Conservation (phyloP, 2,888 invertebrate genomes). For the Cyaniris semiargus region DNA sequence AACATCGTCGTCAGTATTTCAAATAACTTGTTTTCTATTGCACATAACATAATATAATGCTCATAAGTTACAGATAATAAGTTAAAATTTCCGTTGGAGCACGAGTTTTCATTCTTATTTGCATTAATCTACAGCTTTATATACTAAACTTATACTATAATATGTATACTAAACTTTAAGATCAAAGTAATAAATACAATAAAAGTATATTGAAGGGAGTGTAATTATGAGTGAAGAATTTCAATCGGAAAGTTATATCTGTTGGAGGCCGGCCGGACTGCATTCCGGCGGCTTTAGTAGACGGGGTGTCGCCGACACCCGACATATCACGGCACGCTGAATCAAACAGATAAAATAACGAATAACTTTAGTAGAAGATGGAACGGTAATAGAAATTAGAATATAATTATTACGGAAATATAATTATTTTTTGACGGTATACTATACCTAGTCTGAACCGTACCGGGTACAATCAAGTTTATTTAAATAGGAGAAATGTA, state of each 20-base stretch:
- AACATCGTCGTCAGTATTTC: background rate
- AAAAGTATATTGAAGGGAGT: background rate
- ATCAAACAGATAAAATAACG: constrained; percentile 31
- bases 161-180: background rate
- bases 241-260: constrained; percentile 24
- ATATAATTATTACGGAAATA: background rate
- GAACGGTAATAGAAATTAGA: background rate
- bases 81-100: no score
- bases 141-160: no score
- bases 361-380: background rate
- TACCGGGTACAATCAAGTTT: no score
- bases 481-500: background rate
- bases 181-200: background rate
- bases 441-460: background rate
- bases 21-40: no score
- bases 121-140: no score
- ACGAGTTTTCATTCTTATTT: no score
- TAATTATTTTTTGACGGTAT: no score
- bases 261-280: constrained; percentile 46
- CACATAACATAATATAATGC: no score
- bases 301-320: constrained; percentile 61
- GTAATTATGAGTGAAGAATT: background rate
- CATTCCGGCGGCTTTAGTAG: constrained; percentile 60
- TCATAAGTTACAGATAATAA: no score
- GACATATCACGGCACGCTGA: constrained; percentile 33